Conservation (phyloP, 2,888 invertebrate species). For the Rhingia rostrata region DNA sequence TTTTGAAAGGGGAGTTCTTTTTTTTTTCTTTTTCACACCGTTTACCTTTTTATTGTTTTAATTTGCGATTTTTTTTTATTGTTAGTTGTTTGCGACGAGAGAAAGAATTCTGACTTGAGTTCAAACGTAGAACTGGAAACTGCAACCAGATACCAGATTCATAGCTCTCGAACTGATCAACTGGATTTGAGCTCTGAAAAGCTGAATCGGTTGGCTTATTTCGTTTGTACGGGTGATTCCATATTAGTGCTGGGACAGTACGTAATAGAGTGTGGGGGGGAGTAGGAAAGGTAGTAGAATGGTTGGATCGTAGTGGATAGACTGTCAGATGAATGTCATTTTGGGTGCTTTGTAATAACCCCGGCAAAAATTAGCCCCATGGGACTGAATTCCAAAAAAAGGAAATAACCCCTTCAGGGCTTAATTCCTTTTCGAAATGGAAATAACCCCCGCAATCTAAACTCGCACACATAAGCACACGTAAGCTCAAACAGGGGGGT, state of each 20-base stretch:
- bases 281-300: constrained; percentile 16
- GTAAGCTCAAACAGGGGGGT: too few relatives aligned
- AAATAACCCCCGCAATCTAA: too few relatives aligned
- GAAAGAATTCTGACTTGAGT: constrained; percentile 51
- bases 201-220: constrained; percentile 70
- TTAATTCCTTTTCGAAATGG: too few relatives aligned
- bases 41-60: background rate
- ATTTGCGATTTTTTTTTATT: constrained; percentile 41
- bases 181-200: constrained; percentile 74
- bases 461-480: too few relatives aligned
- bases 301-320: too few relatives aligned
- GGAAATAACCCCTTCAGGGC: too few relatives aligned
- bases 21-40: constrained; percentile 42
- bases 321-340: too few relatives aligned
- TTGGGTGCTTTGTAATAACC: too few relatives aligned
- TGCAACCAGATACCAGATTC: constrained; percentile 74
- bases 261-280: constrained; percentile 11
- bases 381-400: too few relatives aligned
- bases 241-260: constrained; percentile 40
- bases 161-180: constrained; percentile 74
- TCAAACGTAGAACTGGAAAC: constrained; percentile 73
- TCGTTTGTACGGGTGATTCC: constrained; percentile 59
- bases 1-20: constrained; percentile 11
- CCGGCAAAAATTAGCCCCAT: too few relatives aligned
- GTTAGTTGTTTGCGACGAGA: constrained; percentile 49